Conservation (phyloP, 2,797 vertebrate genomes). For the Dallia pectoralis region DNA sequence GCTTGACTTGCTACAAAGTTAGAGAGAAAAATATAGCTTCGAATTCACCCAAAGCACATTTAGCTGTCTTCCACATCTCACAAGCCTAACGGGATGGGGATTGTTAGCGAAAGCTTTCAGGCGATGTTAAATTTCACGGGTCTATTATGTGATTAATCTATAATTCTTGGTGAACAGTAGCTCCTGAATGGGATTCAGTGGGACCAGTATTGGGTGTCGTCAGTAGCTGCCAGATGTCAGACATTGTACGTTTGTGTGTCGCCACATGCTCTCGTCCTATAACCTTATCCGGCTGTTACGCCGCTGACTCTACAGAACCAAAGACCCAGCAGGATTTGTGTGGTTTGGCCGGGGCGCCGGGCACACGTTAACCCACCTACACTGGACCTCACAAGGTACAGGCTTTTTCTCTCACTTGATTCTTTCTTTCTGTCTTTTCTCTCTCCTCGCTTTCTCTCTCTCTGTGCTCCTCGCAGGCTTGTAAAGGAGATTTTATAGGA, state of each 20-base stretch:
- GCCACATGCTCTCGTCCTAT: neutral
- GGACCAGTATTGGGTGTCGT: no score
- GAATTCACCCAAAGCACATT: no score
- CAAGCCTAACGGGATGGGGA: no score
- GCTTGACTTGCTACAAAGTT: no score
- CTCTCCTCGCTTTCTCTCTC: neutral
- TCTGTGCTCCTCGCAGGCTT: conserved; percentile 48
- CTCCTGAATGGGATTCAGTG: no score
- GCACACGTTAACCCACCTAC: conserved; percentile 28
- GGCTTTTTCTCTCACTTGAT: neutral
- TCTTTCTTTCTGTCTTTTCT: neutral
- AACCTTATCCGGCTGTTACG: conserved; percentile 11
- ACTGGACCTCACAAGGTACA: conserved; percentile 32
- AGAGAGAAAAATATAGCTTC: no score
- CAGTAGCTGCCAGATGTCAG: no score
- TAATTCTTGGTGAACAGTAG: no score
- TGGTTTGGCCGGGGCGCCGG: conserved; percentile 28
- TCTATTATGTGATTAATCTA: no score
- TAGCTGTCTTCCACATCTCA: no score
- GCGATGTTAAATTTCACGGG: no score
- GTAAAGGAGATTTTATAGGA: conserved; percentile 70
- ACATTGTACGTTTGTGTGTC: neutral
- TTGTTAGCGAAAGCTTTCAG: no score
- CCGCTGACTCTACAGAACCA: neutral
- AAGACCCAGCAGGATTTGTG: conserved; percentile 16